Percentiles rank a stretch among this genome's conserved stretches.
phyloP scores from a whole-genome alignment of 1,140 invertebrate genomes.

The Magallana angulata region DNA sequence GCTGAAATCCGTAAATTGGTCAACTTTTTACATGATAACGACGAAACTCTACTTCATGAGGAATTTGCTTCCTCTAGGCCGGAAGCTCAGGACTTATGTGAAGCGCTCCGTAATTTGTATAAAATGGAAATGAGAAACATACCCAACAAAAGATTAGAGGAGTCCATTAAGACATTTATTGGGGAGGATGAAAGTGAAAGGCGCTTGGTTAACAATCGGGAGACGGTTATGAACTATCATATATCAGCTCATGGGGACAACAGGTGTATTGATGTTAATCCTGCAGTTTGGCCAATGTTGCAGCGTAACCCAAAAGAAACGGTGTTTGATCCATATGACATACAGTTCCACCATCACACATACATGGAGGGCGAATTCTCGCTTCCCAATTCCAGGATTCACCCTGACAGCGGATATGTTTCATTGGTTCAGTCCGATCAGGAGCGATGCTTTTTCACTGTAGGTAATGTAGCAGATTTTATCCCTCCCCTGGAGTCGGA shows the following conservation, averaged over 20 bases:
- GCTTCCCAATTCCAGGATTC: background rate
- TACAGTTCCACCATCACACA: background rate
- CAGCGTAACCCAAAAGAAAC: slow-evolving; percentile 13
- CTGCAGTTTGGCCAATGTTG: background rate
- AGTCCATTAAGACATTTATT: background rate
- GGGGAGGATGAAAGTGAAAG: background rate
- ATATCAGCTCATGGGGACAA: background rate
- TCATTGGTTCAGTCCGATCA: background rate
- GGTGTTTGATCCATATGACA: background rate
- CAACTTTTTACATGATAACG: background rate
- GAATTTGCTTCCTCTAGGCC: background rate
- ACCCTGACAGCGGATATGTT: background rate
- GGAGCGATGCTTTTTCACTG: background rate
- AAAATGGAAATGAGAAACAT: slow-evolving; percentile 12
- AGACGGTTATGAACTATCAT: background rate
- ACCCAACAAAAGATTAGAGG: background rate
- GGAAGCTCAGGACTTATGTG: background rate
- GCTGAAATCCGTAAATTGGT: slow-evolving; percentile 5
- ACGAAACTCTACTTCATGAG: background rate
- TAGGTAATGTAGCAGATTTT: background rate
- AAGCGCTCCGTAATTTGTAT: background rate
- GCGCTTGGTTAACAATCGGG: background rate
- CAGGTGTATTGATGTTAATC: background rate
- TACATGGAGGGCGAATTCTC: background rate
- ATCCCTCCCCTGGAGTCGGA: slow-evolving; percentile 4